These are phyloP conservation scores for Netelia melanura DNA, from an alignment of 2,888 invertebrate genomes.

Conservation along the genomic window DNA sequence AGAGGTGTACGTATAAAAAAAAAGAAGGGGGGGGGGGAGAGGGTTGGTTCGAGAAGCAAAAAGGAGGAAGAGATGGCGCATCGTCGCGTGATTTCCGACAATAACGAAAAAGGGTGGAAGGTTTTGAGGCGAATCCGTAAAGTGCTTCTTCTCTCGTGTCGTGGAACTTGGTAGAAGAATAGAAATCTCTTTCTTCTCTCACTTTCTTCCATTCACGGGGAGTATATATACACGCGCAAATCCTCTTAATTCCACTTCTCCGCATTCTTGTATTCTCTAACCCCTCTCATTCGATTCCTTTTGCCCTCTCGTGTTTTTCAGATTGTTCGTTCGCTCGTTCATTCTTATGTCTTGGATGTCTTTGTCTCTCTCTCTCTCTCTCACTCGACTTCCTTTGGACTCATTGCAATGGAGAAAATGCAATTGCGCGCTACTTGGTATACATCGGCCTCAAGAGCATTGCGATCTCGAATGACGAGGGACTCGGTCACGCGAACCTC, in stretches of 20 bases:
- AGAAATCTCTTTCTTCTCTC: constrained; percentile 3
- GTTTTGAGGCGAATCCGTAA: constrained; percentile 39
- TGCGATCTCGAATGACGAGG: constrained; percentile 11
- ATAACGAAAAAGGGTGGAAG: constrained; percentile 34
- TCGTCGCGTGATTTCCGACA: constrained; percentile 60
- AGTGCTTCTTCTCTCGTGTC: constrained; percentile 55
- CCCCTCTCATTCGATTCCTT: constrained; percentile 9
- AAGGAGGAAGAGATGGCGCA: constrained; percentile 14
- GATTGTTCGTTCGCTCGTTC: neutral
- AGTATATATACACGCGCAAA: constrained; percentile 39
- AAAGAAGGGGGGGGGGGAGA: neutral
- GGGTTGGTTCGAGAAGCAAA: neutral
- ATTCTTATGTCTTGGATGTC: neutral
- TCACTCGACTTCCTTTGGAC: neutral
- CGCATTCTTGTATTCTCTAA: constrained; percentile 33
- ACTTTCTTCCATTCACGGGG: constrained; percentile 17
- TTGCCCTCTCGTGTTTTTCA: constrained; percentile 10
- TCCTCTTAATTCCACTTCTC: constrained; percentile 61
- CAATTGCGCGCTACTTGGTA: constrained; percentile 23
- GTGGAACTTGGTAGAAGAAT: constrained; percentile 1
- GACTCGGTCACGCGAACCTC: constrained; percentile 47
- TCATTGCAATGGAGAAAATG: constrained; percentile 21
- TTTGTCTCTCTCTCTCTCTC: neutral
- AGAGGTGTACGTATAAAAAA: neutral
- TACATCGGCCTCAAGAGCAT: constrained; percentile 22